Conservation (phyloP, 1,140 invertebrate species). For the Atta texana region DNA sequence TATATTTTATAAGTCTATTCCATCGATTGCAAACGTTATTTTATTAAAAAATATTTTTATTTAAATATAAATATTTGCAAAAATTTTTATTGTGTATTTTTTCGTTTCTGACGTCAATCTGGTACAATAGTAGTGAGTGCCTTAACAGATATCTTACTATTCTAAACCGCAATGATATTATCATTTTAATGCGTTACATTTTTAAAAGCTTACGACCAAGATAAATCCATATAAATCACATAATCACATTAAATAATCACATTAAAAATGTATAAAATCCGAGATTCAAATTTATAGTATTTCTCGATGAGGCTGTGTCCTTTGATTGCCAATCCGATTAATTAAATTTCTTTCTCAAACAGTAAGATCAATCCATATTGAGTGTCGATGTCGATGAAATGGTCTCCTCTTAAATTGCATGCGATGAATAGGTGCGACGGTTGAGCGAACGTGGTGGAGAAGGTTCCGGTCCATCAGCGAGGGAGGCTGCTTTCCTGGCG, state of each 20-base stretch:
- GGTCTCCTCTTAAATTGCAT: neutral
- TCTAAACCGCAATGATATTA: neutral
- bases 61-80: too few relatives aligned
- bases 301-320: neutral
- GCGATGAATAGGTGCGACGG: constrained; percentile 88
- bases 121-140: too few relatives aligned
- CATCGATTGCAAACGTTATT: too few relatives aligned
- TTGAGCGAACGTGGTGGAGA: constrained; percentile 92
- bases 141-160: too few relatives aligned
- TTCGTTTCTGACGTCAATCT: too few relatives aligned
- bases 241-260: neutral
- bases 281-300: neutral
- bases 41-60: too few relatives aligned
- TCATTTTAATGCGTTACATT: neutral
- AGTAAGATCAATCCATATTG: constrained; percentile 5
- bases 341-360: neutral
- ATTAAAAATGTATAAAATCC: too few relatives aligned
- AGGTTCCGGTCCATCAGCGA: constrained; percentile 88
- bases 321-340: neutral
- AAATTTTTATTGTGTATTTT: too few relatives aligned
- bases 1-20: too few relatives aligned
- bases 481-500: constrained; percentile 92
- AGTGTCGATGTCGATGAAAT: neutral
- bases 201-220: neutral
- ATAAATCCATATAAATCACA: too few relatives aligned